Evolutionary conservation across 2,113 vertebrate genomes (phyloP).

Genomic region (Ciconia maguari): DNA sequence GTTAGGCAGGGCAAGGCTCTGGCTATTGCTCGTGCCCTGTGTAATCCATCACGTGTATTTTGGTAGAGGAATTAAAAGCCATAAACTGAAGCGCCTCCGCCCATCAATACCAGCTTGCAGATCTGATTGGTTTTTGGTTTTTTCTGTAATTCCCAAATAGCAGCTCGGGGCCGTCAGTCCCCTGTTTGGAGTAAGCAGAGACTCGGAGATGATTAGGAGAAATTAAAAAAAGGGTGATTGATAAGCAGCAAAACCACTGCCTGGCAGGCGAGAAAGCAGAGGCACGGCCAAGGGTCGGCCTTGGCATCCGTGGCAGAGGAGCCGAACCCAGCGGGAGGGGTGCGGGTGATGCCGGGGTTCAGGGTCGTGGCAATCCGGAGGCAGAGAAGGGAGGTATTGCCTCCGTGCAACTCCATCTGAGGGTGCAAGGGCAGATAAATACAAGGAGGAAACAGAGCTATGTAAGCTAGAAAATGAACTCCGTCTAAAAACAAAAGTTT

Average conservation of each 20-base stretch:
- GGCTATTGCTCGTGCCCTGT: accelerated
- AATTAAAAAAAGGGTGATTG: not conserved
- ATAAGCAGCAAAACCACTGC: not conserved
- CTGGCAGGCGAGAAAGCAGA: not conserved
- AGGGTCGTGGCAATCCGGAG: not conserved
- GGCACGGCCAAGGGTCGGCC: accelerated
- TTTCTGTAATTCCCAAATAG: not conserved
- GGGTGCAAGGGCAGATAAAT: not conserved
- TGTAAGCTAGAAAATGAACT: not conserved
- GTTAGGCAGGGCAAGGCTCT: not conserved
- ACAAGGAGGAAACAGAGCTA: not conserved
- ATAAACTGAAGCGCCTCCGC: not conserved
- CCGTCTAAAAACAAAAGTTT: not conserved
- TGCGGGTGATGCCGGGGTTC: accelerated
- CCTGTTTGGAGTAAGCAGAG: not conserved
- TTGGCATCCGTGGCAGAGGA: accelerated
- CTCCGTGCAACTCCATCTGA: not conserved
- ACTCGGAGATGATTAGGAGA: not conserved
- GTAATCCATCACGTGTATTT: accelerated
- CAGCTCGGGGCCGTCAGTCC: not conserved
- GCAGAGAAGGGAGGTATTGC: not conserved
- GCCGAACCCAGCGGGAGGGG: accelerated
- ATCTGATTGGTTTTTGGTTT: not conserved
- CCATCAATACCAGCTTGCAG: not conserved
- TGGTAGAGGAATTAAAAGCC: not conserved